Evolutionary conservation across 2,113 vertebrate genomes (phyloP), one percentile per base, ranked within the genome.

Genomic region (Syrmaticus mikado): DNA sequence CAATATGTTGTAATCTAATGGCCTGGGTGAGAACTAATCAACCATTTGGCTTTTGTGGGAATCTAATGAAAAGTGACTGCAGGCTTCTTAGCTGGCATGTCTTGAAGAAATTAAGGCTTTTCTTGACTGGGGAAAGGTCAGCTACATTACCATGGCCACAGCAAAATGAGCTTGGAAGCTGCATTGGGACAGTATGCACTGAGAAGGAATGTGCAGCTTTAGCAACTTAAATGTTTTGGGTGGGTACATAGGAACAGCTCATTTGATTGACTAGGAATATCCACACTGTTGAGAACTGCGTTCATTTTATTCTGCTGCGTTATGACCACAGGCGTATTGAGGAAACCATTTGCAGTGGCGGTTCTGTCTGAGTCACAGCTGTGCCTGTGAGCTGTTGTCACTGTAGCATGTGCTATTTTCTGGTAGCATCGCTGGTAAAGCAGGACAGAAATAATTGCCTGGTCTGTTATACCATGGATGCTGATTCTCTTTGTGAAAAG

Each of bases 381-480:
- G 10, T 73, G 7, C 22, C 38, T 46, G 13, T 32, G 25, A 64
- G 53, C 48, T 45, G 68, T 36, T 70, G 58, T 10, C 77, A 21
- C 50, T 4, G 2, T 50, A 52, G 48, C 12, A 3, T 53, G 53
- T 60, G 61, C 32, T 75, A 0, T 75, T 67, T 68, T 86, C 52
- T 57, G 46, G 28, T 46, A 92, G 58, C 13, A 90, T 16, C 9
- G 30, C 36, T 5, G 1, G 18, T 53, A 16, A 40, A 57, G 45
- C 32, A 78, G 28, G 14, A 50, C 30, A 25, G 41, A 67, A 92
- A 71, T 1, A 2, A 46, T 64, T 89, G 46, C 46, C 19, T 78
- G 0, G 0, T 5, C 41, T 75, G 10, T 30, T 38, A 3, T 41
- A 50, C 52, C 67, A 32, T 34, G 21, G 11, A 20, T 43, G 17